Conservation (phyloP, 2,113 vertebrate species). For the Lonchura striata region DNA sequence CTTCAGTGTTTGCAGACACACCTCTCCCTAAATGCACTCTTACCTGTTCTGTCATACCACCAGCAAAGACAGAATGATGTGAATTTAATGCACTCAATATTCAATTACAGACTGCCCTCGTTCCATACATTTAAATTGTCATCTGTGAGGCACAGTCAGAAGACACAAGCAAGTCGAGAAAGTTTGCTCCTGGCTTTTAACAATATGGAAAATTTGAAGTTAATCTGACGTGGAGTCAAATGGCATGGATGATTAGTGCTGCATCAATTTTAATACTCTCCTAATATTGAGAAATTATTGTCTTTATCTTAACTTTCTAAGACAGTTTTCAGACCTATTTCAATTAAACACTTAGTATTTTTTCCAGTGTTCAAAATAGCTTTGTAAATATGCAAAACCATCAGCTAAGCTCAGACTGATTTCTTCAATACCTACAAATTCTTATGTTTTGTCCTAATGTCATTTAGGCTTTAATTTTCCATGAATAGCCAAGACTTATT, state of each 20-base stretch:
- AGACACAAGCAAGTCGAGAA: background rate
- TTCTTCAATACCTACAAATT: background rate
- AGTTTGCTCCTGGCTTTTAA: background rate
- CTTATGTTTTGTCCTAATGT: background rate
- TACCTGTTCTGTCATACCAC: background rate
- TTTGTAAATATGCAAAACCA: background rate
- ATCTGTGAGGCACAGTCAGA: background rate
- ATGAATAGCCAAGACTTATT: background rate
- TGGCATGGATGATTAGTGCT: background rate
- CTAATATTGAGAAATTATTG: background rate
- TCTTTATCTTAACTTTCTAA: background rate
- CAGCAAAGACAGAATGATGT: background rate
- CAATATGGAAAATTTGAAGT: background rate
- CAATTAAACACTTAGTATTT: background rate
- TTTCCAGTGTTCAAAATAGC: background rate
- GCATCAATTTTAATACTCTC: background rate
- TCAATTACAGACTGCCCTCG: background rate
- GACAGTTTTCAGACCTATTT: background rate
- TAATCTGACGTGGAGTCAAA: background rate
- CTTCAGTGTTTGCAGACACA: background rate
- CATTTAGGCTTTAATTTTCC: constrained; percentile 6
- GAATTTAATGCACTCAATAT: background rate
- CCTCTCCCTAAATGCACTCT: background rate
- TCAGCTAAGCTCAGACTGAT: background rate
- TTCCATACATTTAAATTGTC: background rate